Conservation (phyloP, 53 echinoderm and acorn worm genomes). For the Astropecten irregularis region DNA sequence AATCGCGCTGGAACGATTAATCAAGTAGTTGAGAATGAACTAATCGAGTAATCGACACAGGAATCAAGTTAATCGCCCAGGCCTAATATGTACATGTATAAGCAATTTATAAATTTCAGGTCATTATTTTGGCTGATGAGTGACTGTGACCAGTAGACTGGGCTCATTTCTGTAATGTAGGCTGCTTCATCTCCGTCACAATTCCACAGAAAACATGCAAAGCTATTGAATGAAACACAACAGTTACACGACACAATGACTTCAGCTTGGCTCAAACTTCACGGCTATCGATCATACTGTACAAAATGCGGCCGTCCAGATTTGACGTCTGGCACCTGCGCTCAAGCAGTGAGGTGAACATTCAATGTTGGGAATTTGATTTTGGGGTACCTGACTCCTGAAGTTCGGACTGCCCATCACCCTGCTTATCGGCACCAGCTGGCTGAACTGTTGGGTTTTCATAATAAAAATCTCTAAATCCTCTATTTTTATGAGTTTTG, state of each 20-base stretch:
- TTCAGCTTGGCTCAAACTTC: neutral
- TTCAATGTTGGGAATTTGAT: neutral
- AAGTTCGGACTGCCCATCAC: neutral
- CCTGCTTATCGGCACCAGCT: neutral
- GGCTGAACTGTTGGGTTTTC: neutral
- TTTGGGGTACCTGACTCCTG: neutral
- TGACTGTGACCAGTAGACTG: no score
- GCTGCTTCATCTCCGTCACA: neutral
- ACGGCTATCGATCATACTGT: no score
- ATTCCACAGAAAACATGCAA: neutral
- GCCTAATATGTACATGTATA: no score
- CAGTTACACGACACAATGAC: neutral
- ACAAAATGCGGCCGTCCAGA: no score
- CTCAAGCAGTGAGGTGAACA: neutral
- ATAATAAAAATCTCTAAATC: neutral
- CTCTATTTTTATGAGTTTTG: neutral
- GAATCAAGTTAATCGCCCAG: no score
- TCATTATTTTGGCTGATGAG: no score
- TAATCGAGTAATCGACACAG: no score
- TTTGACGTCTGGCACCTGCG: neutral
- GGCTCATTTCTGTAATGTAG: no score
- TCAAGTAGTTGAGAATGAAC: no score
- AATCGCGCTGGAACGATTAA: no score
- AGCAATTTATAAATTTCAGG: no score
- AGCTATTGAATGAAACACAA: neutral